A percentile compares a stretch with the other conserved stretches of the same genome.
Evolutionary conservation across 2,888 invertebrate genomes (phyloP).

Genomic region (Philereme transversata): DNA sequence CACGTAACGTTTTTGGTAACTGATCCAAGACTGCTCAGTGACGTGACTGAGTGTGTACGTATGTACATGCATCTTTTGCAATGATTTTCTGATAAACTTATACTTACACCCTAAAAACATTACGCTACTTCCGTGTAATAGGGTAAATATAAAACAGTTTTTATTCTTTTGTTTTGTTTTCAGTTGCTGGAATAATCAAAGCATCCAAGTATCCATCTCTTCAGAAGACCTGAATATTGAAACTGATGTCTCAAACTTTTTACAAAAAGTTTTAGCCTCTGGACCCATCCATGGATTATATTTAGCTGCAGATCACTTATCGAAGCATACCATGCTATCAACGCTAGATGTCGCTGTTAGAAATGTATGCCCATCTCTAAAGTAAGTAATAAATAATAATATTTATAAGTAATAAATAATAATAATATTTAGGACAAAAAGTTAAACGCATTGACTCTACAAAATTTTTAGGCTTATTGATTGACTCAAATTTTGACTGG

Average conservation of each 20-base stretch:
- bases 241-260: conserved; percentile 11
- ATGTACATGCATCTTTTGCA: too few species aligned
- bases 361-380: conserved; percentile 21
- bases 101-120: too few species aligned
- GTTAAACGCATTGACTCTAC: too few species aligned
- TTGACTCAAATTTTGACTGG: too few species aligned
- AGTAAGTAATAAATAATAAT: conserved; percentile 26
- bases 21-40: too few species aligned
- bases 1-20: too few species aligned
- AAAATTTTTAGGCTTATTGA: too few species aligned
- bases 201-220: conserved; percentile 31
- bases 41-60: too few species aligned
- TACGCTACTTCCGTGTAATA: too few species aligned
- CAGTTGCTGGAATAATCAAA: conserved; percentile 38
- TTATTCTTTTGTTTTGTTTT: conserved; percentile 10
- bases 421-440: too few species aligned
- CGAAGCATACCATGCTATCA: conserved; percentile 5
- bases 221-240: conserved; percentile 25
- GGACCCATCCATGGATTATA: conserved; percentile 28
- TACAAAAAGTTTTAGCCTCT: conserved; percentile 9
- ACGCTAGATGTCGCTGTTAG: conserved; percentile 17
- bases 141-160: neutral
- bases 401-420: too few species aligned
- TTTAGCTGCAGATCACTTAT: conserved; percentile 16
- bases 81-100: too few species aligned